Evolutionary conservation across 2,797 vertebrate species (phyloP).

Genomic region (Pseudotriccus pelzelni): DNA sequence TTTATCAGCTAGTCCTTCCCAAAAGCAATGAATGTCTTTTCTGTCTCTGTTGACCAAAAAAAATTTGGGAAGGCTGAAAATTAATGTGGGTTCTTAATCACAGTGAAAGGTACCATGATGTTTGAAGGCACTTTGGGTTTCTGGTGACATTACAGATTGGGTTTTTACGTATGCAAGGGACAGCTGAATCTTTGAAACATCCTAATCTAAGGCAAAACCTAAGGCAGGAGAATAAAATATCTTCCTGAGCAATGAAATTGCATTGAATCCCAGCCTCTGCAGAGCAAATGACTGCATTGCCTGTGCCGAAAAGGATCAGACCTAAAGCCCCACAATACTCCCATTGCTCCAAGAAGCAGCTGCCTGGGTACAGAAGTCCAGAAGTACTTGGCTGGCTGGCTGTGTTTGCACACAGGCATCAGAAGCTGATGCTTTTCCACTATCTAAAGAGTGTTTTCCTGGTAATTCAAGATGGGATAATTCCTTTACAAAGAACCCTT

Average conservation of each 20-base stretch:
- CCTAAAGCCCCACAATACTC: rapidly evolving
- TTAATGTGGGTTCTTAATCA: not conserved
- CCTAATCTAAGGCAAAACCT: not conserved
- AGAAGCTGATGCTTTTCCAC: not conserved
- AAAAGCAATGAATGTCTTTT: not conserved
- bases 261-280: not conserved
- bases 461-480: not conserved
- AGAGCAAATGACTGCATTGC: not conserved
- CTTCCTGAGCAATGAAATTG: not conserved
- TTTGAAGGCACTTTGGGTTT: not conserved
- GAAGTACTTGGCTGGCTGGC: not conserved
- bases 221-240: not conserved
- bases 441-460: not conserved
- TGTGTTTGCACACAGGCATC: not conserved
- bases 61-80: not conserved
- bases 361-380: not conserved
- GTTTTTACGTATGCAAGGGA: not conserved
- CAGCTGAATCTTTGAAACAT: not conserved
- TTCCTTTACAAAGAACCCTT: not conserved
- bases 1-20: not conserved
- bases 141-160: not conserved
- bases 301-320: not conserved
- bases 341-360: not conserved
- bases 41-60: not conserved
- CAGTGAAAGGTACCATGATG: not conserved